Base-by-base conservation (phyloP, 1,140 invertebrate genomes). In the Laupala kohalensis region DNA sequence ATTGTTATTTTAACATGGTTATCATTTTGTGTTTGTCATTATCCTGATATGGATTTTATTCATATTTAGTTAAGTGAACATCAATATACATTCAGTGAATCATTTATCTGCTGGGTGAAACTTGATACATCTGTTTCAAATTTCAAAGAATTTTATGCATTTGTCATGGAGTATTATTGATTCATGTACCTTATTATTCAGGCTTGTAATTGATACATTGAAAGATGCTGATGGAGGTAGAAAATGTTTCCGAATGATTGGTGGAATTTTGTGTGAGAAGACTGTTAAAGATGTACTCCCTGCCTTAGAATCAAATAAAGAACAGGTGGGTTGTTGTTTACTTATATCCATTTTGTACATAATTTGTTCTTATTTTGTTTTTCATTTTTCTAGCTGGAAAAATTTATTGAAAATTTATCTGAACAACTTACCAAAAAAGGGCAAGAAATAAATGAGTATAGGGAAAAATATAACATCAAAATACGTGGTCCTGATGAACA, bases 181-280 rank as follows among this genome's bases (percentile, higher is more conserved):
- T 69, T 72, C 25, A 70, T 53, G 24, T 2, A 53, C 37, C 19
- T 53, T 53, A 13, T 53, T 19, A 53, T n/a, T n/a, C 81, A 98
- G 96, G 81, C 89, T 97, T 77, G 96, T 98, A 9, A 92, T 97
- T 76, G 95, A 97, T 76, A 96, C 94, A 27, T 81, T 99, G 64
- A 90, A 95, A 82, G 89, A 90, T 69, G 90, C 96, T 4, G 91
- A 95, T 76, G 87, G 86, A 25, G 87, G 89, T 66, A 87, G 95
- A 76, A 96, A 94, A 81, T 98, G 96, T 81, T 98, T 92, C 78
- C 87, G 95, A 77, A 89, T 97, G 85, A 89, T 98, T 74, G 96
- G 96, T 37, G 95, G 95, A 19, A 90, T 98, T 67, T 83, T 98
- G 64, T 94, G 96, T 75, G 95, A 98, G 83, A 85, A 92, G 75